A percentile compares a stretch with the other conserved stretches of the same genome.
phyloP scores from a whole-genome alignment of 2,888 invertebrate genomes.

The Aromia moschata region DNA sequence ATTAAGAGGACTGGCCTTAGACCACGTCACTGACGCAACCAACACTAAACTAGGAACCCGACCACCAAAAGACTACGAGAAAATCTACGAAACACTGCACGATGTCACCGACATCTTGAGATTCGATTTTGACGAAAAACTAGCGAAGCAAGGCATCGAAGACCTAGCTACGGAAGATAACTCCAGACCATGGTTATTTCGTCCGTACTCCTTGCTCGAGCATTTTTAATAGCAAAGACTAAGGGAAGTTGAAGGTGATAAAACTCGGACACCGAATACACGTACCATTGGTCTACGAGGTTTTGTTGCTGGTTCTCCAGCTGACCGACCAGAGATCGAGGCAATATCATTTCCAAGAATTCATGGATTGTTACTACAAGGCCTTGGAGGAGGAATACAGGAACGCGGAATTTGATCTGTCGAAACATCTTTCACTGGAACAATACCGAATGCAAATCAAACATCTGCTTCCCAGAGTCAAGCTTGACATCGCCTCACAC shows the following conservation, averaged over 20 bases:
- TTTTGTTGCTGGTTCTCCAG: slow-evolving; percentile 28
- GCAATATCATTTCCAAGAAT: slow-evolving; percentile 29
- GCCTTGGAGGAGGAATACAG: slow-evolving; percentile 17
- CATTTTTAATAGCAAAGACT: too few relatives aligned
- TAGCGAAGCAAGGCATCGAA: too few relatives aligned
- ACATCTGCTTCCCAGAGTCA: slow-evolving; percentile 15
- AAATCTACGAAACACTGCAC: too few relatives aligned
- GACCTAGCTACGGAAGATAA: too few relatives aligned
- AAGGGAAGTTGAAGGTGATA: neutral
- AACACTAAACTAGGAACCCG: too few relatives aligned
- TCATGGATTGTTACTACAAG: slow-evolving; percentile 29
- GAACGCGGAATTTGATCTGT: slow-evolving; percentile 1
- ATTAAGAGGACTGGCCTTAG: neutral
- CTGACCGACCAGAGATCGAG: slow-evolving; percentile 31
- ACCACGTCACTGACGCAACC: too few relatives aligned
- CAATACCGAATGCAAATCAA: slow-evolving; percentile 21
- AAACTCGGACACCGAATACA: neutral
- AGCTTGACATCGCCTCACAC: slow-evolving; percentile 21
- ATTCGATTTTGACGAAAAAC: too few relatives aligned
- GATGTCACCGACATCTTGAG: too few relatives aligned
- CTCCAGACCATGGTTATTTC: too few relatives aligned
- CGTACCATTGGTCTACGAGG: slow-evolving; percentile 30
- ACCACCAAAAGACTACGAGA: too few relatives aligned
- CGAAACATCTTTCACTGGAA: slow-evolving; percentile 10
- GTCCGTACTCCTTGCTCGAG: too few relatives aligned